phyloP scores from a whole-genome alignment of 37 sponge, comb jelly and placozoan species.

The Spongilla lacustris region DNA sequence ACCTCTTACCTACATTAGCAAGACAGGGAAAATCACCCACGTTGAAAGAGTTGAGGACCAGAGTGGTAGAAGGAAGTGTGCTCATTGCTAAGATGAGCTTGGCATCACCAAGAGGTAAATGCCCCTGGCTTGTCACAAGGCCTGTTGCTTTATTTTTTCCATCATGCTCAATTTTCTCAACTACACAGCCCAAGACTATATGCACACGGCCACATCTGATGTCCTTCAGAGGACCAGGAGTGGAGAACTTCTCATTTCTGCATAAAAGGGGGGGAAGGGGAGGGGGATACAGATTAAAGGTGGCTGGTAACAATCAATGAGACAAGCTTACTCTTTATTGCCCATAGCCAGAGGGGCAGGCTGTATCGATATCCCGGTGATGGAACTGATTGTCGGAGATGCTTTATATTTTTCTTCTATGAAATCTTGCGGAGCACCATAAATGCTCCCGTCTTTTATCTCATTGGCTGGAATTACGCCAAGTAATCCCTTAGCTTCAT shows the following conservation, averaged over 20 bases:
- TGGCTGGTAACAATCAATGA: too few species aligned
- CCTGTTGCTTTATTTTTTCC: constrained; percentile 17
- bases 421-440: not conserved
- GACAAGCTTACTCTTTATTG: not conserved
- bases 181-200: not conserved
- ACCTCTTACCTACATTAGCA: constrained; percentile 20
- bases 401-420: not conserved
- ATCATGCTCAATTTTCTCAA: constrained; percentile 27
- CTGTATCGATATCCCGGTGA: not conserved
- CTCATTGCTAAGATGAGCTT: constrained; percentile 50
- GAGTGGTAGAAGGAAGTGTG: constrained; percentile 40
- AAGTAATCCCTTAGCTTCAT: constrained; percentile 3
- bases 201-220: not conserved
- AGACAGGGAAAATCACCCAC: not conserved
- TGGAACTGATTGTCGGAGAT: not conserved
- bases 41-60: constrained; percentile 46
- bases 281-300: not conserved
- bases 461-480: constrained; percentile 40
- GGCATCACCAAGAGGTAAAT: not conserved
- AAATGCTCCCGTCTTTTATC: not conserved
- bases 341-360: constrained; percentile 27
- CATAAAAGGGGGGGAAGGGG: not conserved
- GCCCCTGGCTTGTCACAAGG: constrained; percentile 9
- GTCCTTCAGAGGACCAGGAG: not conserved
- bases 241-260: not conserved